Base-by-base conservation (phyloP, 2,797 vertebrate genomes). In the Erpetoichthys calabaricus region DNA sequence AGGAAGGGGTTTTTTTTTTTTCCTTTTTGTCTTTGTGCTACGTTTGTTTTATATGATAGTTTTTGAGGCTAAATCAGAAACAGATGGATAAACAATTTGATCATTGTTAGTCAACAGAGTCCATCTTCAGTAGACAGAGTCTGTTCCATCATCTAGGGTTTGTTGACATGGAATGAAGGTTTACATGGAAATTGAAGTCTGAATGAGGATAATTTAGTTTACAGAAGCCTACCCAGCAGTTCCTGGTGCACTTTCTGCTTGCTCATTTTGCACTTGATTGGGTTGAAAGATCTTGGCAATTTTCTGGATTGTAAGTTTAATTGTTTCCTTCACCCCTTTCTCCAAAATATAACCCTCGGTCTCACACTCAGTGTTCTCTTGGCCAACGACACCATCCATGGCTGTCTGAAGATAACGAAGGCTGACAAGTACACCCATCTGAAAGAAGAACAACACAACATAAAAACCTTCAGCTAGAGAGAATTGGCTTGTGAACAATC, bases 341-440 rank as follows among this genome's bases (percentile, higher is more conserved):
- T 89, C 81, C 68, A 94, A 70, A 46, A 92, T 72, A 62, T 84
- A 92, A 45, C 91, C 89, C 62, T 87, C 87, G 3, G 87, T 80
- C 56, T 90, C 86, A 0, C 63, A 77, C 60, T 81, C 81, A 3
- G 75, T 71, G 58, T 89, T 62, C 58, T 88, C 87, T 58, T 81
- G 68, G 45, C 75, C 78, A 65, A 75, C 73, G 8, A 87, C 80
- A n/a, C 68, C 83, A 61, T 88, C 83, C 80, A 91, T 82, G 0
- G 91, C 81, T 0, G 88, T 92, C 65, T 91, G 85, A 62, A 92
- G 79, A 71, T 86, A 88, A 8, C 89, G 78, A 64, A 91, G 70
- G 61, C 88, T 86, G 47, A 86, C 50, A 4, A 89, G 63, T 66
- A 89, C 80, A 0, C 78, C 71, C 44, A 78, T 59, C 90, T 92